These are phyloP conservation scores for Amphiduros pacificus DNA, from an alignment of 2,888 invertebrate genomes.

Conservation along the genomic window DNA sequence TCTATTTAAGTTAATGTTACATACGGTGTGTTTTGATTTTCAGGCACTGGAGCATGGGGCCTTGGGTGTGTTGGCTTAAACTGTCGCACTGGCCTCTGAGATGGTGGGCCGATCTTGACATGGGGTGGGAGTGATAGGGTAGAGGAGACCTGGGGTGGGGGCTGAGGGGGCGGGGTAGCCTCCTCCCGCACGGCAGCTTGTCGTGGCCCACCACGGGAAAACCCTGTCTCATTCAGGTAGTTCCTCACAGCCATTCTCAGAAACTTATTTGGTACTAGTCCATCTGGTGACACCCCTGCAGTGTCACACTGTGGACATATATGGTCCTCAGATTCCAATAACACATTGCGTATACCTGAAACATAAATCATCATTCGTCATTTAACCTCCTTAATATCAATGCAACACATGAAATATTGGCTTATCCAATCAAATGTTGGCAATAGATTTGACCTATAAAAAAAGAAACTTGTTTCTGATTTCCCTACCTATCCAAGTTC, in stretches of 20 bases:
- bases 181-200: neutral
- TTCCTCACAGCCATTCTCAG: conserved; percentile 84
- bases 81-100: neutral
- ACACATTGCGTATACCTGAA: conserved; percentile 80
- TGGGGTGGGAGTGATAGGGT: neutral
- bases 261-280: conserved; percentile 86
- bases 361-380: no score
- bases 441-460: no score
- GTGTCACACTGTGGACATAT: conserved; percentile 94
- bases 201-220: conserved; percentile 64
- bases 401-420: no score
- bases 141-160: neutral
- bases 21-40: no score
- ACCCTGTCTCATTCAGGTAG: conserved; percentile 90
- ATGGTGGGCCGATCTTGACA: neutral
- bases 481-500: no score
- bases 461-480: no score
- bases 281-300: conserved; percentile 80
- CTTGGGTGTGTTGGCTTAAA: no score
- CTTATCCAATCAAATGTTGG: no score
- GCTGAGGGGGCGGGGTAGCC: conserved; percentile 1
- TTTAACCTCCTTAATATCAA: no score
- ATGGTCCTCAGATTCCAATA: conserved; percentile 91
- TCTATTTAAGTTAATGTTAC: no score
- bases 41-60: no score